Conservation (phyloP, 1,140 invertebrate genomes). For the Ptiloglossa arizonensis region DNA sequence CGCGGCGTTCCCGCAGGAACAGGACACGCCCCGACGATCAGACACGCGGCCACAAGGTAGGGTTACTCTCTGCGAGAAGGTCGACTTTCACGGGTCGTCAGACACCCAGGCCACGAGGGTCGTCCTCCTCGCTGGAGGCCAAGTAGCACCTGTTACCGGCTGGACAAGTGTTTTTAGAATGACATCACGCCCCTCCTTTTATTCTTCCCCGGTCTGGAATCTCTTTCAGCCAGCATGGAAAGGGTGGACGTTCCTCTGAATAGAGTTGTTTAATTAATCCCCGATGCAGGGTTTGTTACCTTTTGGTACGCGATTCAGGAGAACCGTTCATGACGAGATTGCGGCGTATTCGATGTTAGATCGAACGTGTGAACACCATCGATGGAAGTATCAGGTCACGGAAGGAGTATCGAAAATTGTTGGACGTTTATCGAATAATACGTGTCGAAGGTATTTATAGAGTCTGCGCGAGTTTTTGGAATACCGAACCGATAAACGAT, state of each 20-base stretch:
- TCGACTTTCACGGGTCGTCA: slow-evolving; percentile 52
- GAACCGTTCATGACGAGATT: too few relatives aligned
- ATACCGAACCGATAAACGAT: too few relatives aligned
- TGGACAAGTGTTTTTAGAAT: slow-evolving; percentile 37
- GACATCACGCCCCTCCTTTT: slow-evolving; percentile 7
- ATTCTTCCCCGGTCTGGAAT: neutral
- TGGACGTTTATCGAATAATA: too few relatives aligned
- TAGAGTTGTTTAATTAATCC: slow-evolving; percentile 20
- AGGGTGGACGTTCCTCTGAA: slow-evolving; percentile 5
- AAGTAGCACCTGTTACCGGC: slow-evolving; percentile 41
- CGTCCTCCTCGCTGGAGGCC: slow-evolving; percentile 2
- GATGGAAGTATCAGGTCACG: too few relatives aligned
- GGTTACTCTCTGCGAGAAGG: slow-evolving; percentile 22
- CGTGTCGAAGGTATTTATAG: too few relatives aligned
- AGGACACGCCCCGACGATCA: slow-evolving; percentile 63
- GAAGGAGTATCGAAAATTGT: too few relatives aligned
- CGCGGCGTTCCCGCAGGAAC: slow-evolving; percentile 60
- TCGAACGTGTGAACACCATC: too few relatives aligned
- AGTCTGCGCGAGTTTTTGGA: too few relatives aligned
- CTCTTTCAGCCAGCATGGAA: slow-evolving; percentile 1
- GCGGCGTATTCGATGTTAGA: too few relatives aligned
- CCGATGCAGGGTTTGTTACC: neutral
- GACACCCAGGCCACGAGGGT: slow-evolving; percentile 16
- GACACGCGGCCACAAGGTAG: slow-evolving; percentile 35
- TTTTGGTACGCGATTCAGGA: too few relatives aligned